phyloP scores from a whole-genome alignment of 2,888 invertebrate genomes.

The Molorchus minor region DNA sequence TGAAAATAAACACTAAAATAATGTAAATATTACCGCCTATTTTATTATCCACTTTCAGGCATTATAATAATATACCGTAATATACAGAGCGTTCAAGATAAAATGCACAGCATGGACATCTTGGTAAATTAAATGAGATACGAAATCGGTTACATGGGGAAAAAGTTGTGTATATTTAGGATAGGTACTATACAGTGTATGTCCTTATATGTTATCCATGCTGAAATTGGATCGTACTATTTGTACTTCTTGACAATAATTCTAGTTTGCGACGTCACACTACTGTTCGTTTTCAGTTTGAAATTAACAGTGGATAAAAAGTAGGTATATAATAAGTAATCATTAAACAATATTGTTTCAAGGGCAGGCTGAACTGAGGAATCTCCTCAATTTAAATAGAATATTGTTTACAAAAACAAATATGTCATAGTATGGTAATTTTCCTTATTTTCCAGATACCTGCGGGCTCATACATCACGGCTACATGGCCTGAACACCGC shows the following conservation, averaged over 20 bases:
- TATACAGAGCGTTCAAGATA: not conserved
- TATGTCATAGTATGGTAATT: not conserved
- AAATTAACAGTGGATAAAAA: not conserved
- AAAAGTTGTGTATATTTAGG: too few species aligned
- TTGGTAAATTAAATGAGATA: not conserved
- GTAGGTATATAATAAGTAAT: not conserved
- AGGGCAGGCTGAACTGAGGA: not conserved
- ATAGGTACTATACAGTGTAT: too few species aligned
- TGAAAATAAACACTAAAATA: not conserved
- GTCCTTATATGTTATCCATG: too few species aligned
- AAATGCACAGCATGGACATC: not conserved
- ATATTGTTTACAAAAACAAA: not conserved
- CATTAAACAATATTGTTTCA: not conserved
- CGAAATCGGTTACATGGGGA: not conserved
- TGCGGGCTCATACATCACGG: too few species aligned
- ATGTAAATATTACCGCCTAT: not conserved
- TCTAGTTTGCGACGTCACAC: not conserved
- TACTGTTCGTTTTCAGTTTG: not conserved
- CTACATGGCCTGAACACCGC: too few species aligned
- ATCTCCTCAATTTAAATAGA: not conserved
- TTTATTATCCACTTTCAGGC: not conserved
- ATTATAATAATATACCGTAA: not conserved
- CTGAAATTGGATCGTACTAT: not conserved
- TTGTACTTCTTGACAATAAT: not conserved
- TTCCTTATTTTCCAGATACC: not conserved